Percentiles rank a stretch among this genome's conserved stretches.
These are phyloP conservation scores for Rhagophthalmus giganteus DNA, from an alignment of 2,888 invertebrate species.

Conservation along the genomic window DNA sequence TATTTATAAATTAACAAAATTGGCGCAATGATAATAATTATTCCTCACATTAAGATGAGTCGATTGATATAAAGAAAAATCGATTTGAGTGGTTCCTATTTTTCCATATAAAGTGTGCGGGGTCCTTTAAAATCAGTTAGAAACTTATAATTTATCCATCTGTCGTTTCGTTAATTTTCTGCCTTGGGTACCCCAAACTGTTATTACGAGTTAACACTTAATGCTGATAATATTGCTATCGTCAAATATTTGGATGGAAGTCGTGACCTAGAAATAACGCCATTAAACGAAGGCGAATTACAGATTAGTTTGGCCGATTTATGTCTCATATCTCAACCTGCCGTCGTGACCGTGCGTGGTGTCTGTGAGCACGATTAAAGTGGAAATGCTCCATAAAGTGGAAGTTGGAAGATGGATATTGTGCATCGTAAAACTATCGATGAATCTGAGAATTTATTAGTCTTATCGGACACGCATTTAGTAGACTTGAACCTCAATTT, in stretches of 20 bases:
- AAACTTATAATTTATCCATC: not conserved
- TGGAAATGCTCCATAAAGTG: conserved; percentile 71
- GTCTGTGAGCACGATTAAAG: conserved; percentile 61
- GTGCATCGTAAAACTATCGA: conserved; percentile 65
- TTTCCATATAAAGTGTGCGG: too few species aligned
- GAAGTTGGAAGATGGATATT: conserved; percentile 65
- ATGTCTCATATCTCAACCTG: conserved; percentile 63
- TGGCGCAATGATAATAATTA: too few species aligned
- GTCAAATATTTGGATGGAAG: conserved; percentile 59
- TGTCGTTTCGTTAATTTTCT: too few species aligned
- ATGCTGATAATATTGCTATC: conserved; percentile 59
- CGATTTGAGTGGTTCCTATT: too few species aligned
- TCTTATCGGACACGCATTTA: conserved; percentile 54
- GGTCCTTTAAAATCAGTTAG: not conserved
- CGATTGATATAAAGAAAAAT: too few species aligned
- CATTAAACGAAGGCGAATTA: conserved; percentile 60
- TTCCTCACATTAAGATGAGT: too few species aligned
- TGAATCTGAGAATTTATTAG: conserved; percentile 63
- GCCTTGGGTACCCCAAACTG: too few species aligned
- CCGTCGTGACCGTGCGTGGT: conserved; percentile 58
- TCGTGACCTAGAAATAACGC: conserved; percentile 59
- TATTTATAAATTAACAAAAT: too few species aligned
- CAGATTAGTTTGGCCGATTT: conserved; percentile 61
- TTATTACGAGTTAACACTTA: conserved; percentile 63
- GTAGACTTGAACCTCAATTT: conserved; percentile 52